These are phyloP conservation scores for Whitmania pigra DNA, from an alignment of 1,140 invertebrate genomes.

Conservation along the genomic window DNA sequence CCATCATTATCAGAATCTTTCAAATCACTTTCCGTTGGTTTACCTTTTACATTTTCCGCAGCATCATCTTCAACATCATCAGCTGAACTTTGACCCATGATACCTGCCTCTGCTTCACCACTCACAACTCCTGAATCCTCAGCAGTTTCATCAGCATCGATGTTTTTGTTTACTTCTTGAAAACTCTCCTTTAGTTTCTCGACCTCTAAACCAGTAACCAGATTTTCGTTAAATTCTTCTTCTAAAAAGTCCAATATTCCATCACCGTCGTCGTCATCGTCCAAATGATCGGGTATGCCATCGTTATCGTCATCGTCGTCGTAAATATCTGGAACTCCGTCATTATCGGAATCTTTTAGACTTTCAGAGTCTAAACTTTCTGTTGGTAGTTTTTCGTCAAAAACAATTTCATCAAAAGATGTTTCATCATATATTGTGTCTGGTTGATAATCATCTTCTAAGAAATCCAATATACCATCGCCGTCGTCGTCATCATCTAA, in stretches of 20 bases:
- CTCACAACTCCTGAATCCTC: not conserved
- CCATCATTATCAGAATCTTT: constrained; percentile 23
- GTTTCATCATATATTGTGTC: not conserved
- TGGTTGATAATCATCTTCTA: constrained; percentile 17
- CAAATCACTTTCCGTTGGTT: not conserved
- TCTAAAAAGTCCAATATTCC: constrained; percentile 20
- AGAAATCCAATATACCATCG: constrained; percentile 26
- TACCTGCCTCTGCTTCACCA: not conserved
- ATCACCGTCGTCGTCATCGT: constrained; percentile 24
- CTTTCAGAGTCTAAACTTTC: constrained; percentile 6
- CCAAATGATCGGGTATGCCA: constrained; percentile 24
- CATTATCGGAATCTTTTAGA: constrained; percentile 17
- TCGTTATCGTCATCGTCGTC: constrained; percentile 26
- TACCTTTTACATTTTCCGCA: not conserved
- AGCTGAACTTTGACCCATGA: not conserved
- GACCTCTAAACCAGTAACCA: not conserved
- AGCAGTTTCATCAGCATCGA: not conserved
- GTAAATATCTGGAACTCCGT: constrained; percentile 24
- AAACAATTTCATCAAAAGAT: constrained; percentile 2
- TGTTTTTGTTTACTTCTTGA: not conserved
- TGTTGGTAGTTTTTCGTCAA: not conserved
- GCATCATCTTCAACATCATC: not conserved
- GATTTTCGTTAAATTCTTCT: not conserved
- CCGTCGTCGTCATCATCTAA: constrained; percentile 23
- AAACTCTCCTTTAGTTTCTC: not conserved